Percentiles rank a stretch among this genome's conserved stretches.
These are phyloP conservation scores for Sesia apiformis DNA, from an alignment of 2,888 invertebrate genomes.

Conservation along the genomic window DNA sequence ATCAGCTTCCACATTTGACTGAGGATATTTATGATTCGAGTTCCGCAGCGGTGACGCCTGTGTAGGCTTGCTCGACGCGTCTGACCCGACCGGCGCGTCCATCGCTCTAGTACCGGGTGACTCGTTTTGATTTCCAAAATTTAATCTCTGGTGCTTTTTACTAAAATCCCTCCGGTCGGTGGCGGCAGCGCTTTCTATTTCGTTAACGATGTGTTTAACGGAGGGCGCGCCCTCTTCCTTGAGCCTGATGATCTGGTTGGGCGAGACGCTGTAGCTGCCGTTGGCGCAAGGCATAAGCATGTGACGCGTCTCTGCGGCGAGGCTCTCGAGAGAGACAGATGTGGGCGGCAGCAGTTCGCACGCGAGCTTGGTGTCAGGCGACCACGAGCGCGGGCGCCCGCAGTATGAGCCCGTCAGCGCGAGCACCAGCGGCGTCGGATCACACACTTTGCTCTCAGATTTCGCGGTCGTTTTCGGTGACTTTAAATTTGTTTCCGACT, in stretches of 20 bases:
- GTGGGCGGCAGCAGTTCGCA: conserved; percentile 75
- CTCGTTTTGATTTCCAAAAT: conserved; percentile 32
- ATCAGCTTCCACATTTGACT: conserved; percentile 43
- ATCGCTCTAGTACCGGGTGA: conserved; percentile 18
- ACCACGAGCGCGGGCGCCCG: conserved; percentile 82
- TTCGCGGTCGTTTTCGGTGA: conserved; percentile 76
- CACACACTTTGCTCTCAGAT: conserved; percentile 72
- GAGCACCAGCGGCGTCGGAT: conserved; percentile 77
- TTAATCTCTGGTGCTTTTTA: conserved; percentile 36
- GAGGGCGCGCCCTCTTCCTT: conserved; percentile 78
- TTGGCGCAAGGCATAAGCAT: conserved; percentile 89
- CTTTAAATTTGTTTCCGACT: conserved; percentile 93
- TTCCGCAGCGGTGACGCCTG: conserved; percentile 40
- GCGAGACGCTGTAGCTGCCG: conserved; percentile 92
- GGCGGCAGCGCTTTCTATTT: conserved; percentile 76
- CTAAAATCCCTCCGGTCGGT: conserved; percentile 27
- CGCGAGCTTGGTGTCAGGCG: conserved; percentile 79
- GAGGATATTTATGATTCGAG: conserved; percentile 35
- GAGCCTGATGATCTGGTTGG: conserved; percentile 90
- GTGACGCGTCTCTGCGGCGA: conserved; percentile 80
- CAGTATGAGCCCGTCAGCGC: conserved; percentile 60
- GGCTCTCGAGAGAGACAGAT: conserved; percentile 80
- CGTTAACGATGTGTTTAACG: conserved; percentile 82
- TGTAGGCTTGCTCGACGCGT: conserved; percentile 17
- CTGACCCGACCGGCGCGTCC: conserved; percentile 20